Evolutionary conservation across 2,888 invertebrate genomes (phyloP).

Genomic region (Cremastinae sp.): DNA sequence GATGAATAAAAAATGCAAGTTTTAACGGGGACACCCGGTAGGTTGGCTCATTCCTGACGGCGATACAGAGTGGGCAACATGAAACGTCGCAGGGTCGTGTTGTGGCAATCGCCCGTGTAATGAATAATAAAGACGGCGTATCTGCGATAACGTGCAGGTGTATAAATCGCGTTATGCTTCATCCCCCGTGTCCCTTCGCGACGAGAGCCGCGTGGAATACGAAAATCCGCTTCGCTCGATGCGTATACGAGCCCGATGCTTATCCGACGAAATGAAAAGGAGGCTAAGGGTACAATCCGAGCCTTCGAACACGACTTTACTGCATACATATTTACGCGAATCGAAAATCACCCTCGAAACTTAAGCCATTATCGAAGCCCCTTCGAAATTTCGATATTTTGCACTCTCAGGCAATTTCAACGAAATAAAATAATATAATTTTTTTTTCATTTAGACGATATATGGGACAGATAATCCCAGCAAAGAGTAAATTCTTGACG

Average conservation of each 20-base stretch:
- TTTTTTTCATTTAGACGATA: too few species aligned
- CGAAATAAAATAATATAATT: too few species aligned
- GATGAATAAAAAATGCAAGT: background rate
- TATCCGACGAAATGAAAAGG: slow-evolving; percentile 13
- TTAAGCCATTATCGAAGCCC: too few species aligned
- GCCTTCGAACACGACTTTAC: background rate
- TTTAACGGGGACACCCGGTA: background rate
- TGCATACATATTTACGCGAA: too few species aligned
- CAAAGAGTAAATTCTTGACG: too few species aligned
- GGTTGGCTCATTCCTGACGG: too few species aligned
- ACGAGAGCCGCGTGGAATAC: slow-evolving; percentile 61
- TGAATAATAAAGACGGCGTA: slow-evolving; percentile 40
- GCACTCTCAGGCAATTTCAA: too few species aligned
- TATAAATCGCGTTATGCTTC: slow-evolving; percentile 21
- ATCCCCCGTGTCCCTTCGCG: slow-evolving; percentile 19
- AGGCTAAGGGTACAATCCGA: background rate
- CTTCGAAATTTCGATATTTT: too few species aligned
- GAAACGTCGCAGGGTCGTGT: slow-evolving; percentile 47
- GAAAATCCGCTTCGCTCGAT: slow-evolving; percentile 42
- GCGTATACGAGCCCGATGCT: slow-evolving; percentile 8
- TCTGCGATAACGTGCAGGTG: slow-evolving; percentile 12
- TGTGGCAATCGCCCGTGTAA: slow-evolving; percentile 38
- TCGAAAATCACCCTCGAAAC: too few species aligned
- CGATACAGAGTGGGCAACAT: slow-evolving; percentile 1
- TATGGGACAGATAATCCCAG: too few species aligned